These are phyloP conservation scores for Okamejei kenojei DNA, from an alignment of 2,797 vertebrate species.

Conservation along the genomic window DNA sequence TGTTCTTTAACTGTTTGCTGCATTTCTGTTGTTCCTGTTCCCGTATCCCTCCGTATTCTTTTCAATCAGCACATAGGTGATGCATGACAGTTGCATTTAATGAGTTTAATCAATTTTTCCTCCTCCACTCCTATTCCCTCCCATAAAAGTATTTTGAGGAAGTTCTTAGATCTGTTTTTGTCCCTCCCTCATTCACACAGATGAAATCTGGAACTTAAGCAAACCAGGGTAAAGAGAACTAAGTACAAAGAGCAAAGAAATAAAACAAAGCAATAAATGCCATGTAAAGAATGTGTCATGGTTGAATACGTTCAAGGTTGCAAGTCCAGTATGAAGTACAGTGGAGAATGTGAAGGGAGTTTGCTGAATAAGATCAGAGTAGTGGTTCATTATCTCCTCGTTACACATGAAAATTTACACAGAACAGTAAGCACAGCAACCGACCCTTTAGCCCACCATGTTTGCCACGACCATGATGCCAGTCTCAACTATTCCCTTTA, in stretches of 20 bases:
- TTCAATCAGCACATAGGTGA: not conserved
- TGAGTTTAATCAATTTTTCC: not conserved
- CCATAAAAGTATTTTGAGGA: not conserved
- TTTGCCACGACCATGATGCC: no score
- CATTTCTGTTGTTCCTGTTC: not conserved
- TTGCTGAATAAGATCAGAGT: not conserved
- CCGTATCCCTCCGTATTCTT: not conserved
- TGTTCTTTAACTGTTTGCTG: not conserved
- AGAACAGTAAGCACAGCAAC: no score
- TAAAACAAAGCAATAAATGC: not conserved
- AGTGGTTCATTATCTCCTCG: not conserved
- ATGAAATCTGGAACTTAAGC: not conserved
- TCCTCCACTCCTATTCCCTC: not conserved
- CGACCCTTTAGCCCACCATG: no score
- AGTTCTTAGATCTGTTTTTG: not conserved
- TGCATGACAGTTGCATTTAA: not conserved
- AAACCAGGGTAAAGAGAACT: not conserved
- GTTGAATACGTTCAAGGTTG: not conserved
- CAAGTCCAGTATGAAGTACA: no score
- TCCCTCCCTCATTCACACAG: not conserved
- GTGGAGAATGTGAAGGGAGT: not conserved
- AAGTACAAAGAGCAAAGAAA: not conserved
- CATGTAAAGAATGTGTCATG: not conserved
- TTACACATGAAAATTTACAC: not conserved
- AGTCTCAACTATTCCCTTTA: no score